Conservation (phyloP, 2,113 vertebrate genomes). For the Aviceda subcristata region DNA sequence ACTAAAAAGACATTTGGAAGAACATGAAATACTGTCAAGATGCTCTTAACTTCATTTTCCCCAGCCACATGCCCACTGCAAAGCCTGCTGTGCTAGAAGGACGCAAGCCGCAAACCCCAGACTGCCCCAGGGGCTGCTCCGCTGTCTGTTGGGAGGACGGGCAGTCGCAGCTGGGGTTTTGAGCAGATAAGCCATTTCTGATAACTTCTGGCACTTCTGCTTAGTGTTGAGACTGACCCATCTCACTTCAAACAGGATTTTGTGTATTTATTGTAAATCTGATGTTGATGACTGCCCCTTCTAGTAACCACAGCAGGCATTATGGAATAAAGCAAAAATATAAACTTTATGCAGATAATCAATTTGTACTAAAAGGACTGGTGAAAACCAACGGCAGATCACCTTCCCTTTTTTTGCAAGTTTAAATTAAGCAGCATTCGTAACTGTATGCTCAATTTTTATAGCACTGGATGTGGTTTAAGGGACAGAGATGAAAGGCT, state of each 20-base stretch:
- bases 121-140: fast-evolving
- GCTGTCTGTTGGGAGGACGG: fast-evolving
- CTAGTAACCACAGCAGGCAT: background rate
- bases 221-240: background rate
- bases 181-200: background rate
- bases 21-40: background rate
- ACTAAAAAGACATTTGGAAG: background rate
- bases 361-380: background rate
- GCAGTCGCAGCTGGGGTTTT: background rate
- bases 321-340: background rate
- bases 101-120: background rate
- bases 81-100: background rate
- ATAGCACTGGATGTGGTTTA: background rate
- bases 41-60: background rate
- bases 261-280: background rate
- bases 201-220: background rate
- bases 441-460: background rate
- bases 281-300: background rate
- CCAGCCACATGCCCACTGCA: fast-evolving
- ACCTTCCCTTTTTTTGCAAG: background rate
- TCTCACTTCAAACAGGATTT: background rate
- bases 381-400: background rate
- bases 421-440: background rate
- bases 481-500: background rate
- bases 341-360: background rate